Conservation (phyloP, 1,140 invertebrate species). For the Lepidurus apus region DNA sequence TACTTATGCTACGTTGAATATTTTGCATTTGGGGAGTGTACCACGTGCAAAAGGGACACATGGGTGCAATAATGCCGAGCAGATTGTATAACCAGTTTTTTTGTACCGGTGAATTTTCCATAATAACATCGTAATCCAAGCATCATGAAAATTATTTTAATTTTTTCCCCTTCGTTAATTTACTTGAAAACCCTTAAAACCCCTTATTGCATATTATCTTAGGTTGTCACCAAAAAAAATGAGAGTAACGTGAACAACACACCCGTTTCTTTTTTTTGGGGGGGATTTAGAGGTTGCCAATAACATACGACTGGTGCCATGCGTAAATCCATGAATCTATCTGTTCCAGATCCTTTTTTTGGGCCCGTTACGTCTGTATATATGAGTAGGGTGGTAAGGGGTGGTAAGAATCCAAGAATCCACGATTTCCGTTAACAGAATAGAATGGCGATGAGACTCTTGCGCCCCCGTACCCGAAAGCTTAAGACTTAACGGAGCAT, state of each 20-base stretch:
- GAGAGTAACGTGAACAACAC: too few species aligned
- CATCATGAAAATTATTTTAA: neutral
- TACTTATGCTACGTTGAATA: constrained; percentile 11
- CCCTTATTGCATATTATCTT: too few species aligned
- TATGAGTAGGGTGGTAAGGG: neutral
- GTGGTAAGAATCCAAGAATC: neutral
- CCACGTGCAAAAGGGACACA: constrained; percentile 2
- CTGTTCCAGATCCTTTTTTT: neutral
- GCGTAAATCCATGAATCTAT: neutral
- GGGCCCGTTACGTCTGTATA: neutral
- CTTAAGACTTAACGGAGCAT: neutral
- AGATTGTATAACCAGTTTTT: constrained; percentile 11
- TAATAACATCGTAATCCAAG: constrained; percentile 14
- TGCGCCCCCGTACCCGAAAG: neutral
- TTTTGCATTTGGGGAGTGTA: neutral
- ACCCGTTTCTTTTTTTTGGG: too few species aligned
- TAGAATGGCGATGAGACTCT: neutral
- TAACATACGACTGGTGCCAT: neutral
- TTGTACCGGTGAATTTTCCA: constrained; percentile 11
- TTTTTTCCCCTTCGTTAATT: neutral
- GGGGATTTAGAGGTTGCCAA: neutral
- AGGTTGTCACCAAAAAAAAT: too few species aligned
- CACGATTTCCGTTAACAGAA: neutral
- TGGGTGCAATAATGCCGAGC: constrained; percentile 17
- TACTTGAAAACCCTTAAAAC: neutral